Evolutionary conservation across 2,797 vertebrate genomes (phyloP), one percentile per base, ranked within the genome.

Genomic region (Onychomys arenicola): DNA sequence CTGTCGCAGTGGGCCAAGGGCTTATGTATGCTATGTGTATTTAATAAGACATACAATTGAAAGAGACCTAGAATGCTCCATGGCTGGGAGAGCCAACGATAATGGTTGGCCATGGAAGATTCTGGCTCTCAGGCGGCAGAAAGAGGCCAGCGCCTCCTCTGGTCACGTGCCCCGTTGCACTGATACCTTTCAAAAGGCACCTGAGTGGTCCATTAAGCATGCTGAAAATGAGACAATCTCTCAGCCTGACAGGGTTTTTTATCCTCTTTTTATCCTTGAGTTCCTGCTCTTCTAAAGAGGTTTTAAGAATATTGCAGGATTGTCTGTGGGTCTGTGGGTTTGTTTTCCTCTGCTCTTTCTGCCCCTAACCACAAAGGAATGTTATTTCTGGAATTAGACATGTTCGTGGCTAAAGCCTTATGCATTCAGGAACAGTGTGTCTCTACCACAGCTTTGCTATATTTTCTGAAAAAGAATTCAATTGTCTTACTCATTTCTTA

Each of bases 121-220:
- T 37, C n/a, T 0, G 0, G 25, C 49, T 92, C 40, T 90, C 12
- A 80, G 0, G 34, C 3, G 63, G 83, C 83, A 55, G 91, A 19
- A 21, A 75, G 52, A 59, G 69, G 76, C 89, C 16, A 23, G 46
- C 65, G 63, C 86, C 69, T 49, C 23, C 11, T 0, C 2, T 43
- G 78, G 57, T 91, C 93, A 84, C 92, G 6, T 25, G 37, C 37
- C 55, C 40, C 0, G 14, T 4, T 16, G 63, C 88, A 81, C 37
- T 57, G 75, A 73, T 93, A 84, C 78, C 75, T 86, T 76, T 84
- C 90, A 71, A 37, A 57, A 71, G 76, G 5, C 90, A 86, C 95
- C 92, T 90, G 86, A 91, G 93, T 69, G 95, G 92, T 59, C 93
- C 93, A 90, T 96, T 96, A 95, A 88, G 34, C 96, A 82, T 82